Conservation (phyloP, 2,113 vertebrate genomes). For the Tragelaphus imberbis region DNA sequence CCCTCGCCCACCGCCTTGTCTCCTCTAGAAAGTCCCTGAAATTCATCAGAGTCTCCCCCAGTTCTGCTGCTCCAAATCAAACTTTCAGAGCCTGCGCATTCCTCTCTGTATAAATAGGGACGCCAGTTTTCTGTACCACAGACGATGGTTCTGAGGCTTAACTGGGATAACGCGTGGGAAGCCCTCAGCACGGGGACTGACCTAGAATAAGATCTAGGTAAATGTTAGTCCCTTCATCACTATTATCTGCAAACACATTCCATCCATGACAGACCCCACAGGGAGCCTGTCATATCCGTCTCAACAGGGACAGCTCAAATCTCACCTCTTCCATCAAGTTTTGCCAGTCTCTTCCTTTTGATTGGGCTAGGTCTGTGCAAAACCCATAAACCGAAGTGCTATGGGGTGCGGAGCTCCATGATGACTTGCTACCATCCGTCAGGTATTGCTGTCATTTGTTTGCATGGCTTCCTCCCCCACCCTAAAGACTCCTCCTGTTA, state of each 20-base stretch:
- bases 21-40: background rate
- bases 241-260: background rate
- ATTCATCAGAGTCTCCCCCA: background rate
- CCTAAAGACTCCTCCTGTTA: background rate
- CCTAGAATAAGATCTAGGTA: background rate
- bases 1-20: background rate
- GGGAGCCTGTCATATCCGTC: background rate
- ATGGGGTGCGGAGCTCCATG: rapidly evolving
- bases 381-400: background rate
- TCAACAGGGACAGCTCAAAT: background rate
- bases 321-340: background rate
- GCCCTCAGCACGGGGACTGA: background rate
- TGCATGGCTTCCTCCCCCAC: background rate
- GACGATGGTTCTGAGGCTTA: background rate
- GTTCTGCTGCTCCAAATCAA: background rate
- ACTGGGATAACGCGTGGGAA: background rate
- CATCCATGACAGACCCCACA: background rate
- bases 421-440: background rate
- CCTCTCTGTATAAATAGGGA: background rate
- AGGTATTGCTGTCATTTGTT: background rate
- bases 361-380: background rate
- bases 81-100: background rate
- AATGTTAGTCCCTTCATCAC: background rate
- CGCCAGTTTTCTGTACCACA: background rate
- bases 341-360: background rate